Base-by-base conservation (phyloP, 2,113 vertebrate species). In the cattle (Bos taurus) region DNA sequence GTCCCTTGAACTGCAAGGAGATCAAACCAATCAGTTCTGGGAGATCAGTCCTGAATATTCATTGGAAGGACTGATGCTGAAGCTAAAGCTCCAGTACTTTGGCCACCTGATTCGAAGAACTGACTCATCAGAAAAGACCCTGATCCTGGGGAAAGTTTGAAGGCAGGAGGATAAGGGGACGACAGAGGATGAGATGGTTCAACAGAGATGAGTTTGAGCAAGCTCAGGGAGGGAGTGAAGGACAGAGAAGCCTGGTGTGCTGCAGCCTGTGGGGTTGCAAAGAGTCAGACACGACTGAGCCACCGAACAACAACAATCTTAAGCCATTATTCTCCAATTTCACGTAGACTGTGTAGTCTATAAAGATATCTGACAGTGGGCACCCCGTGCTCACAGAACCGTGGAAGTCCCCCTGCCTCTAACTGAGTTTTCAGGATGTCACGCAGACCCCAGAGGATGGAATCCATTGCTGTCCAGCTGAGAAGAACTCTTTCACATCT, bases 381-480 rank as follows among this genome's bases (percentile, higher is more conserved):
- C n/a, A 5, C 15, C 23, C 30, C 19, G 5, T 3, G 52, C 59
- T 56, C 23, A n/a, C 7, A 46, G 83, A 3, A 54, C 57, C 33
- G 1, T 3, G 2, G 52, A 52, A n/a, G 14, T 52, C 54, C 1
- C 59, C 5, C 4, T 1, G 9, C 23, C 48, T 36, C 54, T 56
- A 21, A 48, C 8, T 82, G 74, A 62, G 46, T 46, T 56, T 54
- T 82, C 9, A 86, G 74, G 54, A 60, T 28, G 33, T 60, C 21
- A 16, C 48, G 33, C 3, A 52, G 60, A 59, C 13, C 19, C 43
- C 46, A 43, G 59, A 30, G 67, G 28, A 13, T 16, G 59, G 64
- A 67, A 19, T 14, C 52, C 52, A n/a, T 81, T 56, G 60, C 26
- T 56, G 28, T 62, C 15, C 46, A 46, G 28, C 33, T 57, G 8